Evolutionary conservation across 2,113 vertebrate species (phyloP), one percentile per base, ranked within the genome.

Genomic region (Etheostoma spectabile): DNA sequence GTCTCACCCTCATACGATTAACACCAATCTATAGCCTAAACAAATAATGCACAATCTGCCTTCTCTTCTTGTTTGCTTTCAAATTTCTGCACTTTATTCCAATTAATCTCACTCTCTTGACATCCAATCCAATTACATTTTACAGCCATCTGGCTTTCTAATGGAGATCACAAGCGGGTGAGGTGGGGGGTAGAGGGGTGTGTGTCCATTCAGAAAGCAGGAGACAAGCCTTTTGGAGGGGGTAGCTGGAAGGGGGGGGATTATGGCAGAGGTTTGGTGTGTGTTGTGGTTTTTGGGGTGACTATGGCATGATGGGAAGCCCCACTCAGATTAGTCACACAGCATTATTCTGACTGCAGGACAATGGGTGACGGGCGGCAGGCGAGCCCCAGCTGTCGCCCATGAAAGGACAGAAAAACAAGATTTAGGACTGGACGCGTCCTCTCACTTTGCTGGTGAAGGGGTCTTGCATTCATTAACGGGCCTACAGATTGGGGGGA

Each of bases 341-440:
- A 94, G 96, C 96, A 97, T 97, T 97, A 97, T 97, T 96, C 96
- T 96, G 94, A 96, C 95, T 95, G 90, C 88, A 84, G 92, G 95
- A 99, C 97, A 99, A 98, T 96, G 94, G 97, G 89, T 85, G 90
- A 94, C 93, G 96, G 95, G 95, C 96, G 96, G 94, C 95, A 87
- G 93, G 96, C 96, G 95, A 96, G 95, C 95, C 96, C 97, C 97
- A 99, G 97, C 97, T 99, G 97, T 97, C 97, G 95, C 90, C 93
- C 95, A 93, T 97, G 96, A 97, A 97, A 97, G 96, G 95, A 84
- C 96, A 96, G 95, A 97, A 97, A 97, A 97, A 96, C 96, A 96
- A 97, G 97, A 97, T 97, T 97, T 97, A 97, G 96, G 96, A 94
- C 96, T 95, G 96, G 94, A 96, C 96, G 96, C 95, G 96, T 95